Evolutionary conservation across 2,797 vertebrate species (phyloP).

Genomic region (Odontamblyopus rebecca): DNA sequence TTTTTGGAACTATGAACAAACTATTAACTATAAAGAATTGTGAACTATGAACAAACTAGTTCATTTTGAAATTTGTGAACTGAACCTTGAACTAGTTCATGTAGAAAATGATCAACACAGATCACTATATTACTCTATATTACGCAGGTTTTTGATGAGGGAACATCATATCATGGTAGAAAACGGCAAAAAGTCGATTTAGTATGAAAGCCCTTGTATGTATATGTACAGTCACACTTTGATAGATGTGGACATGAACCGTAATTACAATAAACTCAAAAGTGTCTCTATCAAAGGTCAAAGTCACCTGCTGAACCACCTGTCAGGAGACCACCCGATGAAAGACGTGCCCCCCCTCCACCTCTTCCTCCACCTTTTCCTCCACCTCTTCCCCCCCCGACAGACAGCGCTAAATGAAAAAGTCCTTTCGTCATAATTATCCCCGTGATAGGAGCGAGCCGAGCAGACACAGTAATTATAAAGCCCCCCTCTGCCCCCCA

Average conservation of each 20-base stretch:
- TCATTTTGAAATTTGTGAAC: no score
- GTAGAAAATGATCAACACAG: no score
- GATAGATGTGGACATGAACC: conserved; percentile 35
- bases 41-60: no score
- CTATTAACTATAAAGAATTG: no score
- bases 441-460: conserved; percentile 64
- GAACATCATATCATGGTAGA: no score
- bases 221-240: neutral
- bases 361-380: no score
- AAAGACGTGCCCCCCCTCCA: conserved; percentile 51
- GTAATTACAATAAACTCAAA: conserved; percentile 34
- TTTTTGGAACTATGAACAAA: no score
- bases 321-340: conserved; percentile 29
- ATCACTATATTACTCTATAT: no score
- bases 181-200: no score
- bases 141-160: no score
- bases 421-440: conserved; percentile 69
- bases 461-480: conserved; percentile 74
- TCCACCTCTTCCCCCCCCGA: conserved; percentile 56
- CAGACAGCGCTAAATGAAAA: conserved; percentile 77
- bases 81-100: no score
- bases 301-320: conserved; percentile 52
- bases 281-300: conserved; percentile 33
- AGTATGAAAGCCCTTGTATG: no score
- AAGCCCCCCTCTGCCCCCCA: conserved; percentile 39